Evolutionary conservation across 2,113 vertebrate genomes (phyloP), one percentile per base, ranked within the genome.

Genomic region (Pogona vitticeps): DNA sequence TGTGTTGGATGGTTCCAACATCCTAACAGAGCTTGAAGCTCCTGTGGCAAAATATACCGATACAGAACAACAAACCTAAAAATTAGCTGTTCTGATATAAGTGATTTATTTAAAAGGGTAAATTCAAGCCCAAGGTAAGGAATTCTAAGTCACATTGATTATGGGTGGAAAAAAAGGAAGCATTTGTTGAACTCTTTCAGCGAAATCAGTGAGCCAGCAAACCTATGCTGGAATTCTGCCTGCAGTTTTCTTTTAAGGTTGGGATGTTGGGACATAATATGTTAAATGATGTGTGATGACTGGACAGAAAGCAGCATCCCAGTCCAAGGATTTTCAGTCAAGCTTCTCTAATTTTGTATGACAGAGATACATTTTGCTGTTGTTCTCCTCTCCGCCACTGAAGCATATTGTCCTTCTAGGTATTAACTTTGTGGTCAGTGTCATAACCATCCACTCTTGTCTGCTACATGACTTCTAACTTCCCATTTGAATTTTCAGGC

Each of bases 291-390:
- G 88, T 88, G 90, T 92, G 94, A 90, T 93, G 90, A 90, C 86
- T 42, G 72, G 92, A 94, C 92, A 94, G 91, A 87, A 80, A 87
- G 76, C 79, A 42, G 72, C 71, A 58, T 71, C 7, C 8, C 83
- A 87, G 46, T 76, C 56, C 81, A 86, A 42, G 80, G 82, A 84
- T 63, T 67, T 83, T 82, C 82, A 80, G 68, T 88, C 90, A 95
- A 67, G 95, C 94, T 95, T 95, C 81, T 87, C 92, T 96, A 95
- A 97, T 96, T 96, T 96, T 95, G 95, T 94, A 91, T 92, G 93
- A 92, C 86, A 18, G 85, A 88, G 91, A 89, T 86, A 80, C 86
- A 88, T 90, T 84, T 84, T 61, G 71, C 38, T 76, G 71, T 75
- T 84, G 87, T 92, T 90, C 91, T 88, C 85, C 91, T 94, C 91